phyloP scores from a whole-genome alignment of 2,113 vertebrate genomes.

The Oreochromis niloticus region DNA sequence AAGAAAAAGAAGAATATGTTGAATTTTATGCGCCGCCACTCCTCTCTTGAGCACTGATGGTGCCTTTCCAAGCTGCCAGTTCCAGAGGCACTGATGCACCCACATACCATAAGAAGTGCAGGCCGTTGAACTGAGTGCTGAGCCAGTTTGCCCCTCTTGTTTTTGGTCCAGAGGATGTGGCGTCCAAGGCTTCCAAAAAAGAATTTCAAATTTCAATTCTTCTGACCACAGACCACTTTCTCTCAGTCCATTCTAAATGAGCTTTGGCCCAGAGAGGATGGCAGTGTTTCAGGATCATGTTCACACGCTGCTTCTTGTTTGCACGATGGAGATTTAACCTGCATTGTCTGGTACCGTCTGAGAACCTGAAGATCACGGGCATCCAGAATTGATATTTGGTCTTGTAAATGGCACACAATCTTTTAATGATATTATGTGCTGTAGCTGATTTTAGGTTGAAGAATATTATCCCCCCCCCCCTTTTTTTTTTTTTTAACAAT shows the following conservation, averaged over 20 bases:
- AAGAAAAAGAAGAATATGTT: neutral
- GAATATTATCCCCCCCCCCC: neutral
- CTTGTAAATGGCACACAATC: neutral
- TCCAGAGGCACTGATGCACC: neutral
- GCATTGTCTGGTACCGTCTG: neutral
- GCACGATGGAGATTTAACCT: neutral
- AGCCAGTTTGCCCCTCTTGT: neutral
- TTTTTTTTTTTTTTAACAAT: rapidly evolving
- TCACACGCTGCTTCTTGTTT: neutral
- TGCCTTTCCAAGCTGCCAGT: neutral
- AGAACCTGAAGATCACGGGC: neutral
- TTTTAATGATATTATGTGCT: neutral
- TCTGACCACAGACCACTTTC: neutral
- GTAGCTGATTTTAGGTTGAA: neutral
- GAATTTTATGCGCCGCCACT: neutral
- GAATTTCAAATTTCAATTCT: neutral
- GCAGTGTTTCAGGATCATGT: neutral
- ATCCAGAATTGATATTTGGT: neutral
- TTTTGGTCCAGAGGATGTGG: neutral
- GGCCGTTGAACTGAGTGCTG: neutral
- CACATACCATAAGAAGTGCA: neutral
- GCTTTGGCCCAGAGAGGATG: neutral
- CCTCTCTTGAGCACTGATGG: neutral
- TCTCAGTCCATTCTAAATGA: neutral
- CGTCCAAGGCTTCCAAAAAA: neutral